Base-by-base conservation (phyloP, 2,888 invertebrate species). In the Caenorhabditis japonica region DNA sequence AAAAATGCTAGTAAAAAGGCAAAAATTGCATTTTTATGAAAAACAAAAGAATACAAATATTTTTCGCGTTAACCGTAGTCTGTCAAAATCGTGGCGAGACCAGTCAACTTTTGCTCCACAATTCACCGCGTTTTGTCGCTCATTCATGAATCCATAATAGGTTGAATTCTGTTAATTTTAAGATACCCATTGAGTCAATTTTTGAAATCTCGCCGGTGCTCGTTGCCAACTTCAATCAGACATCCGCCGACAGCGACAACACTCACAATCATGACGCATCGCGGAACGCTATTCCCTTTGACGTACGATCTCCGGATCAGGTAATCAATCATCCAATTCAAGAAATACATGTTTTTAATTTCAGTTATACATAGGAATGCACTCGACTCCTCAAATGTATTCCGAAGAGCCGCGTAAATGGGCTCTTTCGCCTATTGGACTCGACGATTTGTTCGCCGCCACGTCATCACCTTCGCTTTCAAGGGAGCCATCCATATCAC, bases 231-330 rank as follows among this genome's bases (percentile, higher is more conserved):
- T 70, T 70, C 56, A 70, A 70, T 38, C 70, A 49, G 4, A 70
- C 70, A 7, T n/a, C 70, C 13, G 8, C 41, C 4, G 70, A 70
- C 43, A 70, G 70, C 30, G 61, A 70, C 23, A 70, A 70, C 46
- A 70, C 70, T 0, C 70, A 70, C 34, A 55, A 61, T 41, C 61
- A 70, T 25, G 70, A 70, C 33, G 56, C 30, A 2, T 61, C 70
- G 0, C 55, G 49, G 8, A 70, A 56, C 23, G 61, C 61, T 0
- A 55, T 70, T 43, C 70, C 70, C 10, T 70, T 70, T 21, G 30
- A 30, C 27, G 61, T 61, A 10, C 38, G 69, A 39, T 33, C 47
- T 4, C 60, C 69, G 5, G 55, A 69, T 4, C 43, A 58, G 21
- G 51, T 33, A 7, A 55, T 62, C 38, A 34, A 10, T 1, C 44